Percentiles rank a stretch among this genome's conserved stretches.
These are phyloP conservation scores for Thryonomys swinderianus DNA, from an alignment of 2,113 vertebrate genomes.

Conservation along the genomic window DNA sequence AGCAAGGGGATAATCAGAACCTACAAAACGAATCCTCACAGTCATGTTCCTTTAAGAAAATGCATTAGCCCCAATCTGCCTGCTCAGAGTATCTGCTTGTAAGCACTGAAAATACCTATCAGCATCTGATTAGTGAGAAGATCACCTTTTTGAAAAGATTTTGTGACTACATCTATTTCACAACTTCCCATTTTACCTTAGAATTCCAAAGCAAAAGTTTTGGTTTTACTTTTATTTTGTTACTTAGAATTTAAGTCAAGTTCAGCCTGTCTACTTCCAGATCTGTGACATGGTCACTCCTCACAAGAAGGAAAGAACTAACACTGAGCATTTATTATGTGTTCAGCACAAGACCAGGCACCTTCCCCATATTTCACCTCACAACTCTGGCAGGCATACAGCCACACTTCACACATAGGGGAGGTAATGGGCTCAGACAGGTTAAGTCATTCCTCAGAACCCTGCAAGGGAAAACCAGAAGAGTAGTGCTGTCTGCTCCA, in stretches of 20 bases:
- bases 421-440: neutral
- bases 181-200: neutral
- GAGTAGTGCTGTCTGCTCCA: neutral
- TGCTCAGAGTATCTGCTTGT: neutral
- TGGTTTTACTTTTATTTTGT: slow-evolving; percentile 29
- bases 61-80: neutral
- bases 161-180: neutral
- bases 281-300: neutral
- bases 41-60: slow-evolving; percentile 30
- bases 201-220: slow-evolving; percentile 25
- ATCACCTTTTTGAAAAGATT: neutral
- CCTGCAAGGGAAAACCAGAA: neutral
- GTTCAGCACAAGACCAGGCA: neutral
- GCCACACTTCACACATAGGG: neutral
- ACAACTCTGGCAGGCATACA: neutral
- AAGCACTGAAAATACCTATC: neutral
- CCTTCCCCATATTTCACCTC: neutral
- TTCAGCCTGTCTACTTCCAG: slow-evolving; percentile 55
- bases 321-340: neutral
- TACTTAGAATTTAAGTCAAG: slow-evolving; percentile 65
- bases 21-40: slow-evolving; percentile 68
- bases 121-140: neutral
- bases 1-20: slow-evolving; percentile 76
- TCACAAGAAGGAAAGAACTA: neutral
- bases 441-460: neutral